Evolutionary conservation across 2,797 vertebrate species (phyloP).

Genomic region (Etheostoma perlongum): DNA sequence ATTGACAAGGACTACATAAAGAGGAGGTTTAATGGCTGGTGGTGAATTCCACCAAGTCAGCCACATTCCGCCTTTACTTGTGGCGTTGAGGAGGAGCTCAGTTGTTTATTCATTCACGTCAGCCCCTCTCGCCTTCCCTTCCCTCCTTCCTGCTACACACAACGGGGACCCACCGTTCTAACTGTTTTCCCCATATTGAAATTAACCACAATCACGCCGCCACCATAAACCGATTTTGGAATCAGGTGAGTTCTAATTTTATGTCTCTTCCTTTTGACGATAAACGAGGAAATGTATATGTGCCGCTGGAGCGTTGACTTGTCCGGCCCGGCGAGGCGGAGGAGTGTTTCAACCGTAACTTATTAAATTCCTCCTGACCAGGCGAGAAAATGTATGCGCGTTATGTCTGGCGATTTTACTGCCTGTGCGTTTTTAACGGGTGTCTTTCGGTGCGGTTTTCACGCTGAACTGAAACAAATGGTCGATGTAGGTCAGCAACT

Average conservation of each 20-base stretch:
- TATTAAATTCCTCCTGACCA: slow-evolving; percentile 76
- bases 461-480: slow-evolving; percentile 46
- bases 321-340: slow-evolving; percentile 77
- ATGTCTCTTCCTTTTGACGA: slow-evolving; percentile 2
- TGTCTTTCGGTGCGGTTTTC: slow-evolving; percentile 15
- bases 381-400: slow-evolving; percentile 38
- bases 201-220: slow-evolving; percentile 76
- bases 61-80: slow-evolving; percentile 68
- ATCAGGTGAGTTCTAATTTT: slow-evolving; percentile 82
- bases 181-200: slow-evolving; percentile 65
- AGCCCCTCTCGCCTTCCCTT: slow-evolving; percentile 81
- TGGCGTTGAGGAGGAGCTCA: slow-evolving; percentile 84
- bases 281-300: neutral
- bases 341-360: slow-evolving; percentile 79
- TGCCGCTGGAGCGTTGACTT: slow-evolving; percentile 64
- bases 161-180: slow-evolving; percentile 78
- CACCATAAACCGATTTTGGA: slow-evolving; percentile 87
- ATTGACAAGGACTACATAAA: fast-evolving
- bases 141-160: slow-evolving; percentile 86
- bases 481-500: slow-evolving; percentile 79
- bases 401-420: slow-evolving; percentile 2
- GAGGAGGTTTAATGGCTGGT: neutral
- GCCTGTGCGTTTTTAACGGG: neutral
- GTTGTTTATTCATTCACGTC: slow-evolving; percentile 88
- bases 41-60: slow-evolving; percentile 43